Conservation (phyloP, 2,888 invertebrate species). For the Liodrosophila aerea region DNA sequence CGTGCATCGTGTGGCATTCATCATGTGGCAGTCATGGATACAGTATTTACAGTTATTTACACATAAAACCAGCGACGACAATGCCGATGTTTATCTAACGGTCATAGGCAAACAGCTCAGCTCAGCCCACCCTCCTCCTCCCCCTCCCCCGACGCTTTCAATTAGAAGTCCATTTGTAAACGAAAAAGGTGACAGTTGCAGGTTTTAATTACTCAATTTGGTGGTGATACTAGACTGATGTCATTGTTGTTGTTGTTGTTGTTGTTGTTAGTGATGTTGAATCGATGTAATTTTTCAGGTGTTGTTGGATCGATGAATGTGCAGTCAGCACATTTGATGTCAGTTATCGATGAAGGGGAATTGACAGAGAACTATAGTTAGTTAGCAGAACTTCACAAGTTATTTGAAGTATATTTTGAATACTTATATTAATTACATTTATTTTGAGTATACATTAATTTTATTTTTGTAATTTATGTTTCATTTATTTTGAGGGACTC, state of each 20-base stretch:
- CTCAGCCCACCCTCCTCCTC: neutral
- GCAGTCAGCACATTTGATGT: constrained; percentile 4
- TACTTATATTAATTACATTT: no score
- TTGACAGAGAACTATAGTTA: no score
- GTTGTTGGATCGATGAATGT: constrained; percentile 46
- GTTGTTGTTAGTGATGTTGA: constrained; percentile 16
- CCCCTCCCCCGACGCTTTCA: constrained; percentile 31
- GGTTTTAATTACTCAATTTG: constrained; percentile 63
- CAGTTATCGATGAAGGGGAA: neutral
- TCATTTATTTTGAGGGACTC: no score
- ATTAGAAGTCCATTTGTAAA: constrained; percentile 55
- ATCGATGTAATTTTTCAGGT: constrained; percentile 40
- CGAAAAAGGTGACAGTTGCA: constrained; percentile 35
- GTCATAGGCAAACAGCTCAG: constrained; percentile 46
- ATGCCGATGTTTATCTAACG: constrained; percentile 59
- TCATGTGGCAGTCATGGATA: constrained; percentile 61
- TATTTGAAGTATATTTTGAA: no score
- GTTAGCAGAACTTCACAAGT: no score
- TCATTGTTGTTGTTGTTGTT: no score
- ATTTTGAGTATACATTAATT: no score
- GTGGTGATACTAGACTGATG: constrained; percentile 19
- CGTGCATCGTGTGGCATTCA: constrained; percentile 40
- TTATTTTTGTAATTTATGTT: no score
- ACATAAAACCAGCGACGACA: constrained; percentile 32
- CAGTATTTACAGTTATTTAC: constrained; percentile 55